Base-by-base conservation (phyloP, 2,113 vertebrate genomes). In the Seriola aureovittata region DNA sequence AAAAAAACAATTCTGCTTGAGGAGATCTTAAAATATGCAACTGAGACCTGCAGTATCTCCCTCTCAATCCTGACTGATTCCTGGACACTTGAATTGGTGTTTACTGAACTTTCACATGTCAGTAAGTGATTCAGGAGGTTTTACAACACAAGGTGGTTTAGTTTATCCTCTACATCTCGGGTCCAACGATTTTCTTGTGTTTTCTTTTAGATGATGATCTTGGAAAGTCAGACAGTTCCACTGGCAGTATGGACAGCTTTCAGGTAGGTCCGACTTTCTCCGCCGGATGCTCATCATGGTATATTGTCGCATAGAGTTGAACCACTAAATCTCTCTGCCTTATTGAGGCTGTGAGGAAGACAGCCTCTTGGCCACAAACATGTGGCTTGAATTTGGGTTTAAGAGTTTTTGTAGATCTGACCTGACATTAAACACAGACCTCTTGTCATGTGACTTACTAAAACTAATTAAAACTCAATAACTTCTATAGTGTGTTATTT, bases 221-320 rank as follows among this genome's bases (percentile, higher is more conserved):
- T 91, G 96, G 95, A 87, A 99, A 96, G 90, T 92, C 96, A 78
- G 98, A 99, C 93, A 97, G 95, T 79, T 97, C 96, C 40, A 96
- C 96, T 85, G 96, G 96, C 66, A 95, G 96, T 90, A 95, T 98
- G 94, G 98, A 99, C 88, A 99, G 96, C 94, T 98, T 97, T 95
- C 96, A 96, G 95, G 95, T 96, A 83, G 86, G 97, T 96, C 96
- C 91, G 67, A 11, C 80, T 88, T 78, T 63, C 71, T 68, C 69
- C n/a, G 46, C 23, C 59, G n/a, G 29, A 32, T 65, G 48, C 14
- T 44, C 55, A 40, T 14, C 40, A 42, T 42, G 0, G 21, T 25
- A 36, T 52, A 71, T 67, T 40, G 42, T 66, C 29, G 68, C 67
- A 46, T 38, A 11, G 23, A 66, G 66, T 12, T 63, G 32, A 55